Evolutionary conservation across 2,113 vertebrate species (phyloP), one percentile per base, ranked within the genome.

Genomic region (Malurus alboscapulatus): DNA sequence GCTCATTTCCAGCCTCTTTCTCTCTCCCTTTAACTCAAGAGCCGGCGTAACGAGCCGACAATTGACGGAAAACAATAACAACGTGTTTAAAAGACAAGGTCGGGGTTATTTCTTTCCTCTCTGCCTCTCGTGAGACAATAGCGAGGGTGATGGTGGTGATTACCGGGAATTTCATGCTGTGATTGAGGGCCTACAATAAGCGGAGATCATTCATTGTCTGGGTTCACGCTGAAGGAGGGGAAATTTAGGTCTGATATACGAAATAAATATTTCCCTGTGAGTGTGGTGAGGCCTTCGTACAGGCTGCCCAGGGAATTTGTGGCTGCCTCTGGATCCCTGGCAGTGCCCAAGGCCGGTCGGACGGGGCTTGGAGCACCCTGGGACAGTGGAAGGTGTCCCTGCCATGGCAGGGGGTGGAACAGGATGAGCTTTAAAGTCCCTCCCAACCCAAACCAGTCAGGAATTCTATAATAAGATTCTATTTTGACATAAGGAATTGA

Each of bases 131-230:
- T 84, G 75, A 85, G 87, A 91, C 84, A 92, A 87, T 6, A 48
- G 66, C n/a, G 1, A 21, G n/a, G 89, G 47, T 36, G 75, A 85
- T 26, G 73, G 58, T 34, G 71, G 48, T 84, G 62, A 67, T 90
- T 48, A 68, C 77, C 44, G 19, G 29, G 61, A 87, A 93, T 65
- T 85, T 74, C 94, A 91, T 7, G 7, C 74, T 83, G 92, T 75
- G 95, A 97, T 82, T 91, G 88, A 90, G 77, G 94, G 79, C 85
- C 53, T 26, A 19, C 51, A 66, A 34, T 59, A n/a, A 77, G 57
- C 63, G 4, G 13, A 68, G 54, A 88, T n/a, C 77, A 54, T 75
- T 82, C 54, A 47, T 40, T 61, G 54, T 30, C 69, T 59, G 78
- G 20, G 40, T 75, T 40, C 69, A 54, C 6, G 61, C 4, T 42